A percentile compares a stretch with the other conserved stretches of the same genome.
Evolutionary conservation across 64 coral and sea anemone genomes (phyloP).

Genomic region (Dendrophyllia cribrosa): DNA sequence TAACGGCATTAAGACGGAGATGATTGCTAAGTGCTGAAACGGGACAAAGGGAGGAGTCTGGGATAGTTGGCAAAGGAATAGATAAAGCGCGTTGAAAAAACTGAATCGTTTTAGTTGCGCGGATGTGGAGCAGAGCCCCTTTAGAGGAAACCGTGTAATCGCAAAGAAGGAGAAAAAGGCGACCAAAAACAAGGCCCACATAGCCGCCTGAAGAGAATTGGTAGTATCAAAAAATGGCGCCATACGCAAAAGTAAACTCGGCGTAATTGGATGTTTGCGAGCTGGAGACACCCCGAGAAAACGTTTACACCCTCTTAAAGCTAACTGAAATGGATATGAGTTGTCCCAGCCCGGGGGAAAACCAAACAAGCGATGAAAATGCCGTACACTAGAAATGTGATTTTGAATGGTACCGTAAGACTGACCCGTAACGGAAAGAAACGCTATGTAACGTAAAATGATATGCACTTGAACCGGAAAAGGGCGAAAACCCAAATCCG

Average conservation of each 20-base stretch:
- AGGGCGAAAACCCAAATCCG: background rate
- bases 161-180: background rate
- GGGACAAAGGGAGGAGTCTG: background rate
- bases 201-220: background rate
- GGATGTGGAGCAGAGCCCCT: background rate
- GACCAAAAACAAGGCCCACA: background rate
- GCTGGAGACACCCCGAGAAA: background rate
- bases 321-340: background rate
- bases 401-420: conserved; percentile 1
- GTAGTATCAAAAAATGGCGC: background rate
- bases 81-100: background rate
- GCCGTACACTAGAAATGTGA: background rate
- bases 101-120: background rate
- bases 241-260: background rate
- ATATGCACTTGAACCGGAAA: background rate
- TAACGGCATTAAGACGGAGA: background rate
- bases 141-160: background rate
- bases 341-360: background rate
- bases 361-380: background rate
- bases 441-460: conserved; percentile 7
- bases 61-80: no score
- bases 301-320: background rate
- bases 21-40: background rate
- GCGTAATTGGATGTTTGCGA: background rate
- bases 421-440: background rate